Percentiles rank a stretch among this genome's conserved stretches.
These are phyloP conservation scores for Agapetus fuscipes DNA, from an alignment of 2,888 invertebrate species.

Conservation along the genomic window DNA sequence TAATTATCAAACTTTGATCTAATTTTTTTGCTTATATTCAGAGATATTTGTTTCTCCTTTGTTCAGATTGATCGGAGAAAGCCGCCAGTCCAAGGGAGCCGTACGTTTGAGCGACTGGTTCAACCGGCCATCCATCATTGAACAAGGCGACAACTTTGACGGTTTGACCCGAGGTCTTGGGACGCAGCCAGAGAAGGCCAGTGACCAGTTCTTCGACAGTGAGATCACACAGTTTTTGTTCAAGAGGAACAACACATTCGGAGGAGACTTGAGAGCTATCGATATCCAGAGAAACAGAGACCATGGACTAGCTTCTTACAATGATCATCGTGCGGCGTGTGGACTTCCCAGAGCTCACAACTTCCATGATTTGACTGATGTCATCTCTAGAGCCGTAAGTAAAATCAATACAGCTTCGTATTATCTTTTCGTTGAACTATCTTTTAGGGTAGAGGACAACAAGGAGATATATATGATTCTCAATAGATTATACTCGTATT, in stretches of 20 bases:
- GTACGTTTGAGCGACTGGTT: constrained; percentile 65
- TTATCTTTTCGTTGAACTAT: no score
- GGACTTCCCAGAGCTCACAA: constrained; percentile 56
- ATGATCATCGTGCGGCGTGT: constrained; percentile 66
- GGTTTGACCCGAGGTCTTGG: constrained; percentile 65
- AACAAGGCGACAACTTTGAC: constrained; percentile 57
- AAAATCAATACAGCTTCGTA: no score
- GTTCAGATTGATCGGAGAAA: constrained; percentile 48
- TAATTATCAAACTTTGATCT: no score
- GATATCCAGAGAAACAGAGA: constrained; percentile 83
- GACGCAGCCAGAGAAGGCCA: constrained; percentile 64
- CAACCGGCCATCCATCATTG: constrained; percentile 55
- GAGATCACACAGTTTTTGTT: constrained; percentile 52
- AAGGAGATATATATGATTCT: no score
- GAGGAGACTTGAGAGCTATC: constrained; percentile 68
- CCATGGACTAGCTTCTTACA: constrained; percentile 74
- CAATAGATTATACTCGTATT: no score
- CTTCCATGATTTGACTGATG: constrained; percentile 63
- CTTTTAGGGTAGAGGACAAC: no score
- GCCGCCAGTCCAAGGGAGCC: constrained; percentile 41
- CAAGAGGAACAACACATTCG: constrained; percentile 58
- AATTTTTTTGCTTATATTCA: no score
- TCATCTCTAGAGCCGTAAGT: constrained; percentile 51
- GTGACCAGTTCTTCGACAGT: constrained; percentile 67
- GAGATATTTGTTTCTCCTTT: no score